Evolutionary conservation across 35 echinoderm and acorn worm genomes (phyloP), one percentile per base, ranked within the genome.

Genomic region (Nesometra sesokonis): DNA sequence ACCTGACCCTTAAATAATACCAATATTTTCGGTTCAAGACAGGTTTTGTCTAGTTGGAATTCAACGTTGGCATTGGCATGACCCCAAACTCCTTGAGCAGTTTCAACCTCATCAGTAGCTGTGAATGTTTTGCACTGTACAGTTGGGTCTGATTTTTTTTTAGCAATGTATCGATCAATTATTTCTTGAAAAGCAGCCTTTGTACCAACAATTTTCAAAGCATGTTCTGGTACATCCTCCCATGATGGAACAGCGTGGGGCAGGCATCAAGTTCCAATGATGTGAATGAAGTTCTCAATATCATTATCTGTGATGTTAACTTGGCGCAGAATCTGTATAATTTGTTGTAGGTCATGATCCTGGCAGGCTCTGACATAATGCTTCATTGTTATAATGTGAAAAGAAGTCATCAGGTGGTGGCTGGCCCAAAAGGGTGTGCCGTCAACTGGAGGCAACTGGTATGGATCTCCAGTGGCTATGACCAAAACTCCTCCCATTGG

Each of bases 131-230:
- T 82, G 11, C 11, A 82, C 5, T 82, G 11, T 5, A 82, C 11
- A 5, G 81, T 82, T 33, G 81, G 81, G 81, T 82, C 35, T 33
- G 11, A 3, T 33, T 35, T 31, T 35, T 82, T 82, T 37, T 34
- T 31, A 5, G 3, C 32, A 5, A 82, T 82, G 32, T 82, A 82
- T 35, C 8, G 5, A 35, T 5, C 11, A 34, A 82, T 82, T 33
- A 82, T 82, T 82, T 82, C 81, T 82, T 82, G 11, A 35, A 11
- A 82, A 35, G 81, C 81, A 82, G 81, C 81, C 35, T 82, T 82
- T 27, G 81, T 82, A 3, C 81, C 81, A 27, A 82, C 81, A 35
- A 82, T 82, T 37, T 82, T 82, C 31, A 82, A 37, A 35, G 32
- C 81, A 35, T 82, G 32, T 82, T 3, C 5, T 82, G 81, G 81